phyloP scores from a whole-genome alignment of 2,113 vertebrate genomes.

The Pseudorasbora parva region DNA sequence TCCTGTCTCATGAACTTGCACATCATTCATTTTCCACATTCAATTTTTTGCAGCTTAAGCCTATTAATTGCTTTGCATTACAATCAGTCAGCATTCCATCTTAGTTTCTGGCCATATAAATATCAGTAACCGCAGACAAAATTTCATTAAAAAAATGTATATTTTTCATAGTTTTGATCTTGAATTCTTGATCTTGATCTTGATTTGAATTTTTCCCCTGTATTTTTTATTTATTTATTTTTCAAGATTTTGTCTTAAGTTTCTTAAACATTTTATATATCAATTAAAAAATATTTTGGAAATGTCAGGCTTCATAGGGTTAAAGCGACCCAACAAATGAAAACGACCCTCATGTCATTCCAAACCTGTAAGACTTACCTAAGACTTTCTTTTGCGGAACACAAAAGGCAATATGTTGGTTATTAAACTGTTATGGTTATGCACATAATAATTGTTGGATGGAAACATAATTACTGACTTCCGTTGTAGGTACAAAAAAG shows the following conservation, averaged over 20 bases:
- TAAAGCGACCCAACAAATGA: neutral
- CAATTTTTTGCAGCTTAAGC: neutral
- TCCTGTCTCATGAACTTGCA: neutral
- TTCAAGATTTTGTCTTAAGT: too few relatives aligned
- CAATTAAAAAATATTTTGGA: too few relatives aligned
- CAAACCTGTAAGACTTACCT: neutral
- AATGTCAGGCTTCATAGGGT: neutral
- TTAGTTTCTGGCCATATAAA: neutral
- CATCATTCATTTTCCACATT: neutral
- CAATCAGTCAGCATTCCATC: neutral
- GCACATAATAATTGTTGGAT: too few relatives aligned
- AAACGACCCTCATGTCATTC: neutral
- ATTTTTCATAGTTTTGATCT: neutral
- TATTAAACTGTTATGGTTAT: neutral
- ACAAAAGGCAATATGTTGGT: neutral
- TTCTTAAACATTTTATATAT: too few relatives aligned
- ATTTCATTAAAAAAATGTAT: neutral
- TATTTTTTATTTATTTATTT: too few relatives aligned
- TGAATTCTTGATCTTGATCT: too few relatives aligned
- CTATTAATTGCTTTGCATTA: neutral
- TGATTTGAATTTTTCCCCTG: too few relatives aligned
- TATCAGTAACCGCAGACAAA: neutral
- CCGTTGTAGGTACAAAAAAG: too few relatives aligned
- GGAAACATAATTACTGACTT: too few relatives aligned
- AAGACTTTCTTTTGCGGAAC: neutral